Percentiles rank a stretch among this genome's conserved stretches.
Evolutionary conservation across 1,140 invertebrate genomes (phyloP).

Genomic region (Heliconius hewitsoni): DNA sequence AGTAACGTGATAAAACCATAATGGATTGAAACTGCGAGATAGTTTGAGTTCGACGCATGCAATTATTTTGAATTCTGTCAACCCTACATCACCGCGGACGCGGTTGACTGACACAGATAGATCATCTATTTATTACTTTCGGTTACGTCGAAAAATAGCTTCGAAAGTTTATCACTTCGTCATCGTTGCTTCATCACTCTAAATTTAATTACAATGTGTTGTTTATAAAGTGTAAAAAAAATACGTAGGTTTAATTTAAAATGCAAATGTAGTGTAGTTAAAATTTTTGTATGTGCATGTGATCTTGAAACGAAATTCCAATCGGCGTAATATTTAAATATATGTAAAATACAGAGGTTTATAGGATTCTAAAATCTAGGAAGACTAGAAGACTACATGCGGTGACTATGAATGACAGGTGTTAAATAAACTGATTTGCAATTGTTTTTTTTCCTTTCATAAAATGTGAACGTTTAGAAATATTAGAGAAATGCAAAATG

Average conservation of each 20-base stretch:
- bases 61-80: constrained; percentile 8
- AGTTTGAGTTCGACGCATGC: constrained; percentile 1
- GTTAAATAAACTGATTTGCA: too few relatives aligned
- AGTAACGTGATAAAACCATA: background rate
- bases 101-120: constrained; percentile 11
- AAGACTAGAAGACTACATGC: too few relatives aligned
- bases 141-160: background rate
- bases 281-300: background rate
- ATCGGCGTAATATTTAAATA: background rate
- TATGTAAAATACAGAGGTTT: background rate
- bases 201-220: background rate
- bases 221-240: background rate
- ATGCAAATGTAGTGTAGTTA: background rate
- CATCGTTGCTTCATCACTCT: background rate
- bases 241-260: background rate
- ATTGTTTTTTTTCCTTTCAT: too few relatives aligned
- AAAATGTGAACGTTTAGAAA: too few relatives aligned
- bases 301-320: background rate
- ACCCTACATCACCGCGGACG: constrained; percentile 7
- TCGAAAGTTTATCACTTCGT: background rate
- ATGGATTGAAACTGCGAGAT: constrained; percentile 8
- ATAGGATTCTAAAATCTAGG: too few relatives aligned
- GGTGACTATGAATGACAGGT: too few relatives aligned
- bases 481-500: too few relatives aligned
- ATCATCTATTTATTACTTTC: constrained; percentile 12